Evolutionary conservation across 1,140 invertebrate genomes (phyloP), one percentile per base, ranked within the genome.

Genomic region (Melanaphis sacchari): DNA sequence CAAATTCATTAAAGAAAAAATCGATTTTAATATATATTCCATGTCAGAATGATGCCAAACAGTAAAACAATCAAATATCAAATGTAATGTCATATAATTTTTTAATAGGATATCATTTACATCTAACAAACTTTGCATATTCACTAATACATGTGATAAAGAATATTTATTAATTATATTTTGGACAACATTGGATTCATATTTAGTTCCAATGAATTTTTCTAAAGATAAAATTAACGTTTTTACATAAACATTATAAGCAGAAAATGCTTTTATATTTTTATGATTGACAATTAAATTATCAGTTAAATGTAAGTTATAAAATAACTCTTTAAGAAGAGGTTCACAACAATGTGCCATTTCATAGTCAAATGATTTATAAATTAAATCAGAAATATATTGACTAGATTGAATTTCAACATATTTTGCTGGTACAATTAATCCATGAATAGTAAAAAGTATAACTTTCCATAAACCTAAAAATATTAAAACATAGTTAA

Each of bases 371-470:
- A 93, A 85, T 49, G 91, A 84, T 31, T 54, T 93, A 54, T 93
- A 93, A 49, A 93, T 84, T 52, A 93, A 31, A 15, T 93, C 81
- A 9, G 91, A 43, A 26, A 93, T 85, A 38, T 93, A 93, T 26
- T 93, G 91, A 43, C 76, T 93, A 49, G 66, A 38, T 43, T 93
- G 91, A 46, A 93, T 40, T 84, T 93, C 91, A 46, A 93, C 36
- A 54, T 84, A 93, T 84, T 93, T 93, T n/a, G 66, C 46, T 1
- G 46, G 76, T 31, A 85, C 81, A 52, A 40, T 31, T 36, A 52
- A 52, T 84, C 36, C 46, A 54, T 40, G 40, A 52, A 84, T 85
- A 40, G 46, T 8, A 40, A 85, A 40, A 26, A 85, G 46, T 7
- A 84, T 85, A 26, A 54, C 52, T 93, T 52, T 84, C 91, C 91